Percentiles rank a stretch among this genome's conserved stretches.
Conservation (phyloP, 2,888 invertebrate genomes). For the Brenthis daphne region DNA sequence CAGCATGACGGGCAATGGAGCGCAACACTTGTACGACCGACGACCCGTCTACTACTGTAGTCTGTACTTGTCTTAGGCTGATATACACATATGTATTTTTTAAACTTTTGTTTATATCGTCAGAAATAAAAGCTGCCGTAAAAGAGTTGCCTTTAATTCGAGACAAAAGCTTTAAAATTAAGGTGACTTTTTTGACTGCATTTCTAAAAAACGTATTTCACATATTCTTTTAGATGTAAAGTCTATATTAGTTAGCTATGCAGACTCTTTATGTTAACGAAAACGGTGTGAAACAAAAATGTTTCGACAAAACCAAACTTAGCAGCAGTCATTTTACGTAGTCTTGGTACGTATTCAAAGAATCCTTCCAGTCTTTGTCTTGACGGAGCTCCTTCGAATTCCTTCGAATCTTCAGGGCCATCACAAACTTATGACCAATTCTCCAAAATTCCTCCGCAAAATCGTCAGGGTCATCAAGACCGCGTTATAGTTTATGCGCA, state of each 20-base stretch:
- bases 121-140: too few relatives aligned
- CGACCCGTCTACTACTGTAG: conserved; percentile 23
- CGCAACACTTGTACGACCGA: conserved; percentile 21
- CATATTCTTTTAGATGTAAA: too few relatives aligned
- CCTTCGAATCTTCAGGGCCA: conserved; percentile 35
- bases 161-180: too few relatives aligned
- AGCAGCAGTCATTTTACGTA: conserved; percentile 63
- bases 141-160: too few relatives aligned
- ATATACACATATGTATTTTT: too few relatives aligned
- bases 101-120: too few relatives aligned
- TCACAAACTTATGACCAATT: conserved; percentile 12
- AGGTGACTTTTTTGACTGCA: too few relatives aligned
- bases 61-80: not conserved
- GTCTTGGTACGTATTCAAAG: conserved; percentile 60
- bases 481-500: conserved; percentile 15
- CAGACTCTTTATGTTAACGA: conserved; percentile 9
- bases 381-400: conserved; percentile 51
- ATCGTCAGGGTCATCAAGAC: conserved; percentile 26
- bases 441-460: conserved; percentile 13
- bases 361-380: conserved; percentile 58
- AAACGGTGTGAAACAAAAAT: conserved; percentile 38
- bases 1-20: conserved; percentile 21
- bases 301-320: conserved; percentile 43
- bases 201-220: too few relatives aligned
- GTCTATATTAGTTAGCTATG: not conserved